Evolutionary conservation across 2,113 vertebrate genomes (phyloP).

Genomic region (Pteruthius melanotis): DNA sequence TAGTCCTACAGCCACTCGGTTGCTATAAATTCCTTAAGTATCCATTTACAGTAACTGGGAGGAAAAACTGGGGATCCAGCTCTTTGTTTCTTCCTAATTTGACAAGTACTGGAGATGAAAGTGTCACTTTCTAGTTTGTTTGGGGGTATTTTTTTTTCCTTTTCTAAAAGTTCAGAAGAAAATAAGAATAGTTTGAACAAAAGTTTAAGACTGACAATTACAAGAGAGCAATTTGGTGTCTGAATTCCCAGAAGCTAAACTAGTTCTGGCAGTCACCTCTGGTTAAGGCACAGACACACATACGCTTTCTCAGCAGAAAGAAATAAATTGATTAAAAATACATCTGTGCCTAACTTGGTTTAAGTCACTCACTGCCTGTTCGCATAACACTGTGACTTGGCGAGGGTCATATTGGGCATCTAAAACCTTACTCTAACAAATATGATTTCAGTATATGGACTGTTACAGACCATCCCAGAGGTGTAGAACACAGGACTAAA

Average conservation of each 20-base stretch:
- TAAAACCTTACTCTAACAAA: not conserved
- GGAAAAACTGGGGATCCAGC: not conserved
- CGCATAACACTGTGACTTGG: not conserved
- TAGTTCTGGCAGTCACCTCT: not conserved
- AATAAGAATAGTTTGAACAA: not conserved
- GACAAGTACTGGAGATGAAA: not conserved
- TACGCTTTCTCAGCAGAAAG: not conserved
- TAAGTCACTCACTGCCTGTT: not conserved
- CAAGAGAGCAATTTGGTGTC: not conserved
- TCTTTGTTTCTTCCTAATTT: not conserved
- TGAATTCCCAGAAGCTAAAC: not conserved
- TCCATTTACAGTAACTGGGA: not conserved
- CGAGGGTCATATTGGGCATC: not conserved
- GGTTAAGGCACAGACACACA: not conserved
- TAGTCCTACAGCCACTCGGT: not conserved
- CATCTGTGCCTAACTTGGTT: not conserved
- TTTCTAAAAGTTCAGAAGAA: not conserved
- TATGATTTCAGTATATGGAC: not conserved
- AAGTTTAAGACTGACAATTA: not conserved
- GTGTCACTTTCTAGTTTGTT: not conserved
- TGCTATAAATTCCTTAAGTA: not conserved
- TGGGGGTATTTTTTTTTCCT: rapidly evolving
- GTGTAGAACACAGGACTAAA: not conserved
- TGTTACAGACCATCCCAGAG: not conserved
- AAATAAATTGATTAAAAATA: not conserved